Base-by-base conservation (phyloP, 2,888 invertebrate genomes). In the Orthonychiurus folsomi region DNA sequence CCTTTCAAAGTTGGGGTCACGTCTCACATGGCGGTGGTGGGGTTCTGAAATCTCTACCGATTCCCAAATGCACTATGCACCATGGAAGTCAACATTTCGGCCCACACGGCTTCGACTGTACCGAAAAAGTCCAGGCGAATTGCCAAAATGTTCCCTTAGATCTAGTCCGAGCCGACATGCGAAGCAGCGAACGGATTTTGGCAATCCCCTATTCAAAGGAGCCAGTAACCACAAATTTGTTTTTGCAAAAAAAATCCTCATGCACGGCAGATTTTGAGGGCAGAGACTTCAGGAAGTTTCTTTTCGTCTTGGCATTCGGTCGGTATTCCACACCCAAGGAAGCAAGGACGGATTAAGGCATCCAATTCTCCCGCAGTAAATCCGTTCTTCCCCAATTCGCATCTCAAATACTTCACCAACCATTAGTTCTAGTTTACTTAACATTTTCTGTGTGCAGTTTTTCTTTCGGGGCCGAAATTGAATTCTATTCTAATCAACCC, bases 401-500 rank as follows among this genome's bases (percentile, higher is more conserved):
- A 15, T 37, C 37, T 37, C 9, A 37, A 37, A 37, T 37, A 37
- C 9, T 37, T 37, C 15, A 37, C 9, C 37, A 15, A 37, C 37
- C 52, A 52, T 52, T 23, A 21, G 52, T 20, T 52, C 52, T 23
- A 52, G 52, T 52, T 52, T 52, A 52, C 20, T 52, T 52, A 52
- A 20, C 52, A 5, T 37, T 5, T n/a, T n/a, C n/a, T n/a, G n/a
- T n/a, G n/a, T n/a, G n/a, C n/a, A n/a, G n/a, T n/a, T n/a, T n/a
- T n/a, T n/a, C n/a, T n/a, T n/a, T n/a, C n/a, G n/a, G n/a, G n/a
- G n/a, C n/a, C n/a, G n/a, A n/a, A n/a, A n/a, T n/a, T n/a, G n/a
- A n/a, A n/a, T n/a, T n/a, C n/a, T n/a, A n/a, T n/a, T n/a, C n/a
- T n/a, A n/a, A n/a, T n/a, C n/a, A n/a, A n/a, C n/a, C n/a, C n/a